Percentiles rank a stretch among this genome's conserved stretches.
These are phyloP conservation scores for Protobothrops flavoviridis DNA, from an alignment of 2,113 vertebrate genomes.

Conservation along the genomic window DNA sequence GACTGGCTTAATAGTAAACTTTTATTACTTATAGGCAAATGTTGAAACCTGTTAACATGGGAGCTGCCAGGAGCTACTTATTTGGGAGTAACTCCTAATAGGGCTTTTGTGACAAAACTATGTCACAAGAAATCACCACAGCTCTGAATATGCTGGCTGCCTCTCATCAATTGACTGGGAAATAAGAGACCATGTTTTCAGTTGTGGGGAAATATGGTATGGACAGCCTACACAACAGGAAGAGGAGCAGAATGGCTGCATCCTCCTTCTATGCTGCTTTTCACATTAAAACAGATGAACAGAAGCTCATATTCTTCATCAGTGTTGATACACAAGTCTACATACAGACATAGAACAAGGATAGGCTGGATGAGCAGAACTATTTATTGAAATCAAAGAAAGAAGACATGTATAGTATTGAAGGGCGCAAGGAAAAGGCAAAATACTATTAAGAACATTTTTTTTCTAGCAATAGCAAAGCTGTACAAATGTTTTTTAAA, in stretches of 20 bases:
- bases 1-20: not conserved
- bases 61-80: not conserved
- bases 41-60: not conserved
- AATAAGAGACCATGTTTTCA: not conserved
- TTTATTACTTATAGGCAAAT: not conserved
- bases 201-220: not conserved
- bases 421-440: slow-evolving; percentile 34
- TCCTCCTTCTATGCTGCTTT: slow-evolving; percentile 4
- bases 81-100: not conserved
- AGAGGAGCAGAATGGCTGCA: not conserved
- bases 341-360: slow-evolving; percentile 13
- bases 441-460: slow-evolving; percentile 20
- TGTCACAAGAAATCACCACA: not conserved
- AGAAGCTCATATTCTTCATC: not conserved
- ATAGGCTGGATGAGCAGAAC: slow-evolving; percentile 31
- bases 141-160: not conserved
- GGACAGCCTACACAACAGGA: not conserved
- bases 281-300: not conserved
- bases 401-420: slow-evolving; percentile 38
- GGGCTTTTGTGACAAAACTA: not conserved
- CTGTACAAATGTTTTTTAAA: slow-evolving; percentile 35
- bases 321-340: not conserved
- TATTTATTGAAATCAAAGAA: slow-evolving; percentile 58
- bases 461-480: slow-evolving; percentile 39
- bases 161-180: not conserved